Evolutionary conservation across 2,888 invertebrate species (phyloP).

Genomic region (Agrotis ipsilon): DNA sequence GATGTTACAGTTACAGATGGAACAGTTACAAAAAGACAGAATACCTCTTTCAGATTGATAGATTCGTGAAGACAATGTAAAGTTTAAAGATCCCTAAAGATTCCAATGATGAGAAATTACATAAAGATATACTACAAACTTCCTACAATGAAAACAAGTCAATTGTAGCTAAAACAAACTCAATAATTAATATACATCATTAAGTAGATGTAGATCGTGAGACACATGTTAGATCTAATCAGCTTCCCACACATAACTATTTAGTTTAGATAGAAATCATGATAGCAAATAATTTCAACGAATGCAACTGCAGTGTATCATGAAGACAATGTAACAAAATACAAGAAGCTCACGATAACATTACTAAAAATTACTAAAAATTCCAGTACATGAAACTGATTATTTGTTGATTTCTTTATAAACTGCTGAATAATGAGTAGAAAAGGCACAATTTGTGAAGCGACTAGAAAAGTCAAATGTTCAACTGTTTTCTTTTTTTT

Average conservation of each 20-base stretch:
- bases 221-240: constrained; percentile 50
- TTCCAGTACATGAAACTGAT: constrained; percentile 1
- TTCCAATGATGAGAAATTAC: background rate
- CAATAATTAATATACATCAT: constrained; percentile 35
- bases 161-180: constrained; percentile 8
- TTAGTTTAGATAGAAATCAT: constrained; percentile 40
- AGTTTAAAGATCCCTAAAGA: background rate
- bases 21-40: too few species aligned
- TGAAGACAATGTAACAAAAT: constrained; percentile 76
- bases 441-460: too few species aligned
- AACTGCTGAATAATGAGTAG: background rate
- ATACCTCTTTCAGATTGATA: too few species aligned
- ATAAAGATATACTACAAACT: background rate
- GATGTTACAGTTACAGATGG: too few species aligned
- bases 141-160: constrained; percentile 1
- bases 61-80: background rate
- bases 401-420: background rate
- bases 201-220: constrained; percentile 53
- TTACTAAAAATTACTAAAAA: constrained; percentile 3
- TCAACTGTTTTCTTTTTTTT: too few species aligned
- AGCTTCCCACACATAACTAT: constrained; percentile 41
- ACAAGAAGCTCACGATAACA: constrained; percentile 55
- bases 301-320: constrained; percentile 42
- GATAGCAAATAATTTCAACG: constrained; percentile 47
- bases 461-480: too few species aligned